Evolutionary conservation across 2,888 invertebrate species (phyloP).

Genomic region (Drosophila limbata): DNA sequence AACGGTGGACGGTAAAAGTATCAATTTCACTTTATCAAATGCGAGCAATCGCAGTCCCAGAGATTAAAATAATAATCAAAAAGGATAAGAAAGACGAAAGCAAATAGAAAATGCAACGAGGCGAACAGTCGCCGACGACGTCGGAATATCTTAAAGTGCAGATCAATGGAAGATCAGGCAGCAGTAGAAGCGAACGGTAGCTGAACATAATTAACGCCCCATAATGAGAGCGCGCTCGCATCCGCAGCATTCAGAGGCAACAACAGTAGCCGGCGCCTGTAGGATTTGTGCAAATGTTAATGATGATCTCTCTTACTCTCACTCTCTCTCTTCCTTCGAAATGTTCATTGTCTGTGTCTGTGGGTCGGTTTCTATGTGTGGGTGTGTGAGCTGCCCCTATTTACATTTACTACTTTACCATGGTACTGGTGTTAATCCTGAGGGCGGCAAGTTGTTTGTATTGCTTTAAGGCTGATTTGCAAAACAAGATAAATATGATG

Average conservation of each 20-base stretch:
- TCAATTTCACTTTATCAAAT: slow-evolving; percentile 73
- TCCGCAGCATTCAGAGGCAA: slow-evolving; percentile 24
- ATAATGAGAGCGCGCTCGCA: slow-evolving; percentile 58
- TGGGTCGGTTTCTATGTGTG: slow-evolving; percentile 5
- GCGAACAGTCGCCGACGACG: slow-evolving; percentile 53
- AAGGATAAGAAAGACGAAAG: slow-evolving; percentile 52
- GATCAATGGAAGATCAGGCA: slow-evolving; percentile 39
- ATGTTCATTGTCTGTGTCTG: slow-evolving; percentile 15
- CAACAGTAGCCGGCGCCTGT: slow-evolving; percentile 66
- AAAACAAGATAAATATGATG: slow-evolving; percentile 43
- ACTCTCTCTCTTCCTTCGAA: slow-evolving; percentile 41
- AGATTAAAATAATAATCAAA: slow-evolving; percentile 71
- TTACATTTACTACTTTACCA: slow-evolving; percentile 24
- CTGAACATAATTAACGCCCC: slow-evolving; percentile 72
- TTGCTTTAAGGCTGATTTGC: slow-evolving; percentile 45
- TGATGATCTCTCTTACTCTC: slow-evolving; percentile 75
- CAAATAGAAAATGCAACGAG: slow-evolving; percentile 58
- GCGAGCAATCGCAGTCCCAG: slow-evolving; percentile 57
- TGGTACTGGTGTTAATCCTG: slow-evolving; percentile 68
- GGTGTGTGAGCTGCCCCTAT: slow-evolving; percentile 22
- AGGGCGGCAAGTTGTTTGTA: slow-evolving; percentile 72
- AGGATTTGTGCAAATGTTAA: slow-evolving; percentile 75
- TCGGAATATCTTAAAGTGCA: slow-evolving; percentile 60
- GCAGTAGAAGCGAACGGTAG: slow-evolving; percentile 21
- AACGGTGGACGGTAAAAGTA: slow-evolving; percentile 58